phyloP scores from a whole-genome alignment of 1,140 invertebrate genomes.

The Dufourea novaeangliae region DNA sequence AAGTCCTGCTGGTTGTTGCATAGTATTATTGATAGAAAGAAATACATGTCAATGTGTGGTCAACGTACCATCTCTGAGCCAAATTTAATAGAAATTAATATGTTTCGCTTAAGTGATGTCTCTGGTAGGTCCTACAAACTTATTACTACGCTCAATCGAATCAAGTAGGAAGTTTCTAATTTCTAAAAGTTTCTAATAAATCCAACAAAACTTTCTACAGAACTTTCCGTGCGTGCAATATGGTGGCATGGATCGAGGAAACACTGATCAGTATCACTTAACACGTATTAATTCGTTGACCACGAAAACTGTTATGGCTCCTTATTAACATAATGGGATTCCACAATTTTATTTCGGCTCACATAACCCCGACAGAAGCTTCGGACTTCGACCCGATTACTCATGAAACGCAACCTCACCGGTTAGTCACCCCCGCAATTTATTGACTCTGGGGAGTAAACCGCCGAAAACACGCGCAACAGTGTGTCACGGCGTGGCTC shows the following conservation, averaged over 20 bases:
- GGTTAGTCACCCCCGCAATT: conserved; percentile 24
- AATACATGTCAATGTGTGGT: no score
- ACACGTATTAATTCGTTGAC: conserved; percentile 12
- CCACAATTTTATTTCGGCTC: neutral
- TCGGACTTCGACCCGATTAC: conserved; percentile 10
- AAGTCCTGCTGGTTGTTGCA: no score
- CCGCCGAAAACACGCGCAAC: conserved; percentile 16
- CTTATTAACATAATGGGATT: conserved; percentile 30
- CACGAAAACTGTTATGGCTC: neutral
- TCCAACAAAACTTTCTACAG: neutral
- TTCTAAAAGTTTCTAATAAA: no score
- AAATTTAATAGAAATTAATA: no score
- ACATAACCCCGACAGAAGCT: neutral
- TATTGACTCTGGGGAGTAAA: conserved; percentile 14
- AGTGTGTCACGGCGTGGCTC: no score
- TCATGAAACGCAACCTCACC: conserved; percentile 7
- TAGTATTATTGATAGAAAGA: no score
- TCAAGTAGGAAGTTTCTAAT: neutral
- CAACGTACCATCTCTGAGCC: no score
- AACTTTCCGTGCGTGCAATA: neutral
- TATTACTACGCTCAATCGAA: no score
- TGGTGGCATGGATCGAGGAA: neutral
- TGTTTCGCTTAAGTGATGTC: no score
- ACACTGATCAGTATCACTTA: neutral
- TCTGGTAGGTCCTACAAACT: no score